Base-by-base conservation (phyloP, 1,140 invertebrate species). In the Antheraea mylitta region DNA sequence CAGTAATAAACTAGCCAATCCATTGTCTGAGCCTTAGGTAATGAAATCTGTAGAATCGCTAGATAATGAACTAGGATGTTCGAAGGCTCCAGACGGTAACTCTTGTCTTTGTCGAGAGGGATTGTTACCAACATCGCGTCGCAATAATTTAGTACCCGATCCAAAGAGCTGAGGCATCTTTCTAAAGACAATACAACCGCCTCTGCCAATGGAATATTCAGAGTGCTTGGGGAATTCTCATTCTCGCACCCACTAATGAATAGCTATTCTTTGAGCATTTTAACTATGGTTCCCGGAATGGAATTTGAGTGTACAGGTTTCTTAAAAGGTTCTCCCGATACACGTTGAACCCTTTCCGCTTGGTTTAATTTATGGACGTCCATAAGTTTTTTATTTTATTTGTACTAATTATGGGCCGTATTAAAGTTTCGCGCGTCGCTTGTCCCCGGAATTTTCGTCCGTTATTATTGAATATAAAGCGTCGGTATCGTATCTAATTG, bases 191-290 rank as follows among this genome's bases (percentile, higher is more conserved):
- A 92, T 92, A 90, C 88, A 89, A 82, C 81, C 75, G 81, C 69
- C 73, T 79, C 78, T 78, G 71, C 83, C 80, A 82, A 81, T 85
- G 84, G 84, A 83, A 86, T 92, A 92, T 90, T 89, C 86, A 85
- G 86, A 86, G 81, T 83, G 80, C 83, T 79, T 85, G 65, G 87
- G 86, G 88, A 90, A 92, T 92, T 88, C 87, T 90, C 82, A 90
- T 90, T 90, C 88, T 90, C 90, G 88, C 89, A 83, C 88, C 89
- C 82, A 78, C 88, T 92, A 92, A 92, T 92, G 90, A 92, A 92
- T 90, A 92, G 87, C 87, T 90, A 92, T 92, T 90, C 90, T 89
- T 84, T 78, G 82, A 85, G 87, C 83, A 92, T 92, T 90, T 92
- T 90, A 92, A 90, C 90, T 92, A 92, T 92, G 90, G 87, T 75